Base-by-base conservation (phyloP, 1,140 invertebrate genomes). In the Zaprionus capensis region DNA sequence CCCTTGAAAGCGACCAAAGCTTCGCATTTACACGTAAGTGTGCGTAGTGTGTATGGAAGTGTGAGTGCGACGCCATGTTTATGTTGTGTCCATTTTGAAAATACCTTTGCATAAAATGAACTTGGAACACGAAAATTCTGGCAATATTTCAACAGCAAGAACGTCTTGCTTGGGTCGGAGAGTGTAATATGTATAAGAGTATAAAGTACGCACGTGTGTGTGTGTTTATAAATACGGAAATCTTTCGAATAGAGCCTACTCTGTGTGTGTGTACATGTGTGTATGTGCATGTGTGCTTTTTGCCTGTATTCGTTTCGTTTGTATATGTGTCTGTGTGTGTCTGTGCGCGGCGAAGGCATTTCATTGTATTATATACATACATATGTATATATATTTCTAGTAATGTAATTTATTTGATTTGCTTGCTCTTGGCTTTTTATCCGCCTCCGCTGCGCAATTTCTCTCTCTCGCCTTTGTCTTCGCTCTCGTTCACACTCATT, bases 381-480 rank as follows among this genome's bases (percentile, higher is more conserved):
- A 22, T 22, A 22, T 22, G 22, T 22, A 22, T 22, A 83, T 82
- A 79, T 82, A 69, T 82, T 82, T 82, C 72, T 69, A 76, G 81
- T 82, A 82, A 83, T 82, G 67, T 83, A 79, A 83, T 83, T 82
- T 83, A 83, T 83, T 83, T 82, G 76, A 82, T 82, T 82, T 78
- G 79, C 70, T 65, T 82, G 63, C 71, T 64, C 63, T 61, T 67
- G 71, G 49, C 64, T 62, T 69, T 73, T 65, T 58, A 69, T 74
- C 62, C 24, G 4, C 41, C 44, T 17, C 41, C 31, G 14, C 7
- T 38, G 36, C 31, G 4, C 14, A 6, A 28, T 26, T 12, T 5
- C 2, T 61, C 58, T 5, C 2, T 61, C 58, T 26, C 15, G 22
- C 59, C n/a, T 1, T 7, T 56, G 36, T 11, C 57, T 64, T 36